A percentile compares a stretch with the other conserved stretches of the same genome.
Evolutionary conservation across 2,888 invertebrate species (phyloP).

Genomic region (Cheilosia vernalis): DNA sequence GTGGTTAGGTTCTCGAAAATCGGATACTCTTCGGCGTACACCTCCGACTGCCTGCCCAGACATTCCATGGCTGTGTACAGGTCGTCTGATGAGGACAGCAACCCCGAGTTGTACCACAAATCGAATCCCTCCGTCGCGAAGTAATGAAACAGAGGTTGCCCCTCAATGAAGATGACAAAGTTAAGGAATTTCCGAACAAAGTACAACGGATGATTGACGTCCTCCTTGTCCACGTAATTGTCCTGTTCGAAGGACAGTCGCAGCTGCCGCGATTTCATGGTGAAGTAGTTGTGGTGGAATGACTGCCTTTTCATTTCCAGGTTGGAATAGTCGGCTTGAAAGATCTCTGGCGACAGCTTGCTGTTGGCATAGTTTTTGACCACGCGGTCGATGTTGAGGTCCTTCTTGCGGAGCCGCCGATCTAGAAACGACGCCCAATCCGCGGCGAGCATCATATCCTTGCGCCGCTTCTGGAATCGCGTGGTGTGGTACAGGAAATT

Average conservation of each 20-base stretch:
- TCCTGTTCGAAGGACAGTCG: slow-evolving; percentile 76
- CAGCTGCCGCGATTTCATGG: slow-evolving; percentile 62
- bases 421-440: slow-evolving; percentile 79
- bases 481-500: slow-evolving; percentile 80
- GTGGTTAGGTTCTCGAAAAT: slow-evolving; percentile 76
- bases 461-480: slow-evolving; percentile 79
- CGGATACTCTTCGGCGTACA: slow-evolving; percentile 74
- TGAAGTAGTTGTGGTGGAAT: slow-evolving; percentile 52
- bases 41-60: slow-evolving; percentile 77
- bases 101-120: slow-evolving; percentile 79
- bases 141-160: slow-evolving; percentile 80
- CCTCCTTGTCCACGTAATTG: slow-evolving; percentile 79
- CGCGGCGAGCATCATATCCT: slow-evolving; percentile 74
- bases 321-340: slow-evolving; percentile 72
- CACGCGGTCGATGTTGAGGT: slow-evolving; percentile 79
- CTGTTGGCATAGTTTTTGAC: slow-evolving; percentile 78
- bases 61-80: slow-evolving; percentile 81
- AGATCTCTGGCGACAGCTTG: slow-evolving; percentile 76
- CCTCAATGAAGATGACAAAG: slow-evolving; percentile 78
- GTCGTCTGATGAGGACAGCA: slow-evolving; percentile 79
- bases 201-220: slow-evolving; percentile 79
- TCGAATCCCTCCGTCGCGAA: slow-evolving; percentile 80
- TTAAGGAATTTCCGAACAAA: slow-evolving; percentile 80
- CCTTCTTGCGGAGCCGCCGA: slow-evolving; percentile 77
- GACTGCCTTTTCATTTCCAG: slow-evolving; percentile 35